Evolutionary conservation across 2,113 vertebrate species (phyloP).

Genomic region (Genyomyrus donnyi): DNA sequence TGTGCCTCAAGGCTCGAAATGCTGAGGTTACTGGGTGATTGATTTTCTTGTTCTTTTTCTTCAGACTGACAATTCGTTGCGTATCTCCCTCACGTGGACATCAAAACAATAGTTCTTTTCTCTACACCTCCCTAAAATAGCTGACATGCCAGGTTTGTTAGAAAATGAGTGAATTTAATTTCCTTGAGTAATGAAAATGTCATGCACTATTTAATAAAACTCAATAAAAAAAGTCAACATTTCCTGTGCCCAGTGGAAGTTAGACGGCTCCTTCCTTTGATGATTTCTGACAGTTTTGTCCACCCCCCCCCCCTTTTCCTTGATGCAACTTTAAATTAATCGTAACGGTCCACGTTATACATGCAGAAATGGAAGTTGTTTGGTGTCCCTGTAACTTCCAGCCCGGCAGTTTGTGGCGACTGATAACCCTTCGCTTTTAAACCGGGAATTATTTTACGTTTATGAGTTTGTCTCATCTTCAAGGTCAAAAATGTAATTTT

Average conservation of each 20-base stretch:
- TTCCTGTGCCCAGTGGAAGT: constrained; percentile 60
- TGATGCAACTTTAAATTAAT: constrained; percentile 70
- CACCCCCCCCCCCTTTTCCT: constrained; percentile 41
- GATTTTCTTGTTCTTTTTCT: constrained; percentile 27
- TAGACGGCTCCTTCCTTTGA: constrained; percentile 63
- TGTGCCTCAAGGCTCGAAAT: constrained; percentile 16
- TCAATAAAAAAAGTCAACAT: constrained; percentile 64
- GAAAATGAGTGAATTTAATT: constrained; percentile 78
- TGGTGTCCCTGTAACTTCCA: constrained; percentile 56
- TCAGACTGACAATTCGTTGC: constrained; percentile 46
- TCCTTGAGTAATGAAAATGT: constrained; percentile 78
- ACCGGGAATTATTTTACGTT: constrained; percentile 77
- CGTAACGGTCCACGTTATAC: constrained; percentile 64
- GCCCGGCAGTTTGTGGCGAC: constrained; percentile 55
- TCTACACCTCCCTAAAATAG: constrained; percentile 64
- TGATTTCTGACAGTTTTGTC: constrained; percentile 69
- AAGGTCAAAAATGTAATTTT: constrained; percentile 82
- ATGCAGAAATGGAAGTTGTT: constrained; percentile 71
- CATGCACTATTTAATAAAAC: constrained; percentile 78
- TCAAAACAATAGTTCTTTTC: constrained; percentile 63
- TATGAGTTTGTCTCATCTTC: constrained; percentile 80
- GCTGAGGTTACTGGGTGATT: constrained; percentile 49
- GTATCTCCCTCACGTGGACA: constrained; percentile 59
- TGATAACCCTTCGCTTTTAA: constrained; percentile 71
- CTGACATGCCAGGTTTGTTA: constrained; percentile 66